Evolutionary conservation across 1,140 invertebrate species (phyloP), one percentile per base, ranked within the genome.

Genomic region (Panagrolaimus sp.): DNA sequence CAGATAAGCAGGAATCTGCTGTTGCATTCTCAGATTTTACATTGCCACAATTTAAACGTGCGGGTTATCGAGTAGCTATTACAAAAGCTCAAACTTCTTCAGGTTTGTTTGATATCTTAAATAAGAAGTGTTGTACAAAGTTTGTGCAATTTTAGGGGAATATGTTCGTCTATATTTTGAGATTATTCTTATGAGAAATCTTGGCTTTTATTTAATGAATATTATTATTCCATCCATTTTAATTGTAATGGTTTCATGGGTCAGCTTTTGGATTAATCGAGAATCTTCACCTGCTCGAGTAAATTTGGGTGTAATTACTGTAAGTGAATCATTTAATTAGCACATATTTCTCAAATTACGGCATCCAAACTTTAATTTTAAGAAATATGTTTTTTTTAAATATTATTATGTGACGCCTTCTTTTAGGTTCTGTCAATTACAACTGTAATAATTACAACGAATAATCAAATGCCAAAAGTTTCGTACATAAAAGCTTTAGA

Each of bases 151-250:
- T 38, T 2, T 38, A 38, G 31, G 74, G 13, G 57, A 62, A n/a
- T 76, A 76, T 57, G 73, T 74, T 11, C 70, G 74, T 1, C 67
- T 76, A 4, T 65, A 69, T 38, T 66, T 76, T 25, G 71, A 95
- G 87, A 93, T 97, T 84, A 92, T 94, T 86, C 95, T 97, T 86
- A 92, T 93, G 71, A 89, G 93, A 74, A 94, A 92, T 79, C 93
- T 96, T 91, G 93, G 93, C 80, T 96, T 96, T 88, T 96, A 96
- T 87, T 87, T 96, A 80, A 96, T 96, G 86, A 93, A 97, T 87
- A 96, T 96, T 85, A 96, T 96, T 88, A 94, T 96, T 86, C 93
- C 93, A 77, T 95, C 93, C 84, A 91, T 92, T 84, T 89, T 97
- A 84, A 96, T 97, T 86, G 93, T 97, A 85, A 93, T 96, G 85